phyloP scores from a whole-genome alignment of 2,888 invertebrate genomes.

The Pseudococcus viburni region DNA sequence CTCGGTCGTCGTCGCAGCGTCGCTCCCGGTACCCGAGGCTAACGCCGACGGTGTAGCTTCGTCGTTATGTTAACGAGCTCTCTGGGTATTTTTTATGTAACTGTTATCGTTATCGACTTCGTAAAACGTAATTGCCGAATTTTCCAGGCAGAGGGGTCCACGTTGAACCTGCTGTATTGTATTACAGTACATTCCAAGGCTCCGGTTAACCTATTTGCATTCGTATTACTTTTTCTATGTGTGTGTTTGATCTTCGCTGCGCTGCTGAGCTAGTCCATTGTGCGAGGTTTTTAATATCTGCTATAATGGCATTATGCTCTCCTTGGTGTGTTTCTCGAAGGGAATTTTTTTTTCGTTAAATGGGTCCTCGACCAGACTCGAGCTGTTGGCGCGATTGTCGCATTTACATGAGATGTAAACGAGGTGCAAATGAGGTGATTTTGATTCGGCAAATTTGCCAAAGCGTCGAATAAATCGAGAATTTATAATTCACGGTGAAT shows the following conservation, averaged over 20 bases:
- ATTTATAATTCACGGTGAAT: not conserved
- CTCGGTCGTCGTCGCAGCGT: not conserved
- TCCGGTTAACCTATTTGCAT: not conserved
- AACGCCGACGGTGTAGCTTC: not conserved
- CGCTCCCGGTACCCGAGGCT: not conserved
- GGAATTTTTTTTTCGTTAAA: no score
- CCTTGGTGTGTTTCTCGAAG: no score
- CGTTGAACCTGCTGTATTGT: not conserved
- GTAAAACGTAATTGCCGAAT: slow-evolving; percentile 27
- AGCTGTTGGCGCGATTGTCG: no score
- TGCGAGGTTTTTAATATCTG: no score
- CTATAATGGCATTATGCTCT: no score
- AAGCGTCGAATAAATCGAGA: no score
- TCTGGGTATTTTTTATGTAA: slow-evolving; percentile 4
- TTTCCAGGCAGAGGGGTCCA: not conserved
- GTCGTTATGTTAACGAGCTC: slow-evolving; percentile 19
- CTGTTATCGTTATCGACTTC: slow-evolving; percentile 43
- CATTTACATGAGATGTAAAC: no score
- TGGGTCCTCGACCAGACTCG: no score
- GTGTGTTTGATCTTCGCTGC: no score
- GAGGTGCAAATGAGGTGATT: no score
- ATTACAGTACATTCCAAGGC: not conserved
- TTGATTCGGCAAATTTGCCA: no score
- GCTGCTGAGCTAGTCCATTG: no score
- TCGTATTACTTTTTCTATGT: not conserved